Evolutionary conservation across 2,888 invertebrate species (phyloP), one percentile per base, ranked within the genome.

Genomic region (Phyllotreta striolata): DNA sequence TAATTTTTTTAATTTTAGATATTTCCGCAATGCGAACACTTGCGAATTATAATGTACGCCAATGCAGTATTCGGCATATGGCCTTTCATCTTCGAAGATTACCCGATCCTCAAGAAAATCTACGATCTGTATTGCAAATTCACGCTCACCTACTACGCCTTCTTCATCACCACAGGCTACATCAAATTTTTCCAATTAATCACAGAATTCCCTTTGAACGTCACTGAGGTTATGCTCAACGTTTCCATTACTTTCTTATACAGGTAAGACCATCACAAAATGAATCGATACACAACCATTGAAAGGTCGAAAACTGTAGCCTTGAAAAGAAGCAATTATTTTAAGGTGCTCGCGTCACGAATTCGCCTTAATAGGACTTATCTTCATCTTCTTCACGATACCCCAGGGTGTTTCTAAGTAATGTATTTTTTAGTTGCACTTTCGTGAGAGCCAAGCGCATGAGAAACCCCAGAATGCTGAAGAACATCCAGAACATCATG

Each of bases 191-290:
- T 62, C 38, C 46, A 62, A 13, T 43, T 68, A 3, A 35, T 66
- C 8, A 10, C 41, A n/a, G 64, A 58, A 10, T 56, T 57, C 1
- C 63, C 54, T 10, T 34, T 62, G 6, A 14, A 51, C 41, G 37
- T 66, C 6, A 63, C 63, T 35, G 71, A 69, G 40, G 61, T 72
- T 44, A 68, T 67, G 12, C 55, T 58, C 6, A 71, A 71, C 46
- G 52, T 72, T 37, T 69, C 70, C 39, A 70, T 71, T 12, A 71
- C 71, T 2, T 60, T 71, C 13, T 44, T 56, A 13, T 56, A 56
- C 37, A 49, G 49, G 49, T 49, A 49, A 6, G 49, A 35, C 1
- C 24, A 4, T 4, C 24, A 24, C 24, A 3, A 1, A 24, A 24
- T 24, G 24, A 24, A 24, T 4, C 24, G 4, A 24, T 4, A 4